Evolutionary conservation across 2,113 vertebrate species (phyloP), one percentile per base, ranked within the genome.

Genomic region (Ochotona princeps): DNA sequence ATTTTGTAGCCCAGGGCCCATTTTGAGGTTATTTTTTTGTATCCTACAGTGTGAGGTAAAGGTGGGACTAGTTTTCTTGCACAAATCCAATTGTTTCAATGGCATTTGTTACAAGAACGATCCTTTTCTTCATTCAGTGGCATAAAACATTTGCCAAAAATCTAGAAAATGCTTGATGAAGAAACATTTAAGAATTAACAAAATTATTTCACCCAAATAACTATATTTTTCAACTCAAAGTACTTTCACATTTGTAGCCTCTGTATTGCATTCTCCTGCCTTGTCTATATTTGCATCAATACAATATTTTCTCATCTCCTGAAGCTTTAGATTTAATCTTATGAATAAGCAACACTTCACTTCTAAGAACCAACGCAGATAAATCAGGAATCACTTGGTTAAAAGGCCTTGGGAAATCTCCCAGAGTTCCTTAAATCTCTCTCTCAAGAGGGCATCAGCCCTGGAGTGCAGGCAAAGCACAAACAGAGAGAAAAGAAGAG

Each of bases 81-180:
- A 51, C 28, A 17, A 78, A 20, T 67, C 28, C 35, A 76, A 26
- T 83, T 80, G 26, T 89, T 92, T 13, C 47, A 86, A 7, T 38
- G 75, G 38, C 67, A 57, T 60, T 25, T 92, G 78, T n/a, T 61
- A 49, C 44, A 84, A 88, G 88, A 87, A 92, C 73, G 76, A 87
- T 35, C 11, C 25, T 89, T 83, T 63, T 38, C 54, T 25, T 49
- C 54, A 72, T 1, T 28, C 23, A 83, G 57, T 30, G 15, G 21
- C 65, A 82, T 80, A 28, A 74, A 5, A 92, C 12, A 54, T 74
- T 78, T n/a, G 10, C 82, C 32, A 92, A 92, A 86, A 88, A 60
- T 63, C 65, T 57, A 18, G 54, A 57, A 57, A 57, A 57, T 5
- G 17, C 18, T 20, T 57, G 54, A 57, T 17, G 54, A 18, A 57